Conservation (phyloP, 2,113 vertebrate genomes). For the Sinocyclocheilus maitianheensis region DNA sequence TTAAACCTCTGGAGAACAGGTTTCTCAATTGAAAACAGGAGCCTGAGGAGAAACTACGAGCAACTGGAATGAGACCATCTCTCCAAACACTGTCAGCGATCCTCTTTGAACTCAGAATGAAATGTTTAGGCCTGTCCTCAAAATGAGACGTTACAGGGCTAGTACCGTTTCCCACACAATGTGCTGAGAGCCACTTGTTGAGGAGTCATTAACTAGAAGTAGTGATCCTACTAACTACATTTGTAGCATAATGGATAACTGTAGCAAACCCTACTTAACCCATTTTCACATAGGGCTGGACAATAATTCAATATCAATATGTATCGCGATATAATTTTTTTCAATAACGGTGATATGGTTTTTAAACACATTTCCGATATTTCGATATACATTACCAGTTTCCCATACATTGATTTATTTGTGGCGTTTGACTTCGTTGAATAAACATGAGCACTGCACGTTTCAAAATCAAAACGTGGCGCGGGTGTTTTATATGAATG, state of each 20-base stretch:
- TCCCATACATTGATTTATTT: too few species aligned
- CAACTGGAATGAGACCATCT: not conserved
- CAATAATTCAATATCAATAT: too few species aligned
- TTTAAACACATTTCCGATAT: too few species aligned
- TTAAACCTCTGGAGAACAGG: constrained; percentile 6
- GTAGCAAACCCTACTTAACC: not conserved
- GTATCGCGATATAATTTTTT: too few species aligned
- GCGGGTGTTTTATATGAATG: too few species aligned
- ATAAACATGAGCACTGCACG: too few species aligned
- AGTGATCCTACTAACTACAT: not conserved
- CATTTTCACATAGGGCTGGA: not conserved
- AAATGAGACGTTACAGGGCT: not conserved
- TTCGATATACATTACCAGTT: too few species aligned
- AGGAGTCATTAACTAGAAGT: not conserved
- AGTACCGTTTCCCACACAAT: constrained; percentile 20
- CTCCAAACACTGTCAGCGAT: constrained; percentile 16
- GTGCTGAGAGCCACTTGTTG: not conserved
- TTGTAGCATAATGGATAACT: not conserved
- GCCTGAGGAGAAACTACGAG: not conserved
- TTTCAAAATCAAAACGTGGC: too few species aligned
- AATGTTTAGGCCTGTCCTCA: constrained; percentile 25
- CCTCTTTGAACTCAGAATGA: constrained; percentile 35
- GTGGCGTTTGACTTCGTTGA: too few species aligned
- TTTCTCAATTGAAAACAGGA: constrained; percentile 9
- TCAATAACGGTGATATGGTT: too few species aligned